A percentile compares a stretch with the other conserved stretches of the same genome.
Evolutionary conservation across 1,140 invertebrate species (phyloP).

Genomic region (Zaprionus taronus): DNA sequence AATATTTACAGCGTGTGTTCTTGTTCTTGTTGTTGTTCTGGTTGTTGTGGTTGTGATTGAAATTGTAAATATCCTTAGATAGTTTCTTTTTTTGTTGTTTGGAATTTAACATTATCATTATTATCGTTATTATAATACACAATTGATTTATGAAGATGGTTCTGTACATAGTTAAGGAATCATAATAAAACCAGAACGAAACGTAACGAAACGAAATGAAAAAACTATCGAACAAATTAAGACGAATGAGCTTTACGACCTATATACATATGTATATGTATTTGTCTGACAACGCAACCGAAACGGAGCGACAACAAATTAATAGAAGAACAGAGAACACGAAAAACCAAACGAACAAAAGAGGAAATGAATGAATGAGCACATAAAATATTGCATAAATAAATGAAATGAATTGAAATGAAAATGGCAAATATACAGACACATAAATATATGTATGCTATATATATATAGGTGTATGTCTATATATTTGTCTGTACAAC

Average conservation of each 20-base stretch:
- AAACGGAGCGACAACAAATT: slow-evolving; percentile 70
- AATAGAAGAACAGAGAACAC: slow-evolving; percentile 57
- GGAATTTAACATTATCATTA: slow-evolving; percentile 8
- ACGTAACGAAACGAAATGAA: slow-evolving; percentile 48
- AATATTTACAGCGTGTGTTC: slow-evolving; percentile 74
- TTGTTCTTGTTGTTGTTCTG: slow-evolving; percentile 55
- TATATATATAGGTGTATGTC: slow-evolving; percentile 24
- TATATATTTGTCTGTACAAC: slow-evolving; percentile 32
- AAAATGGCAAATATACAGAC: slow-evolving; percentile 71
- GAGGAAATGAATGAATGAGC: slow-evolving; percentile 69
- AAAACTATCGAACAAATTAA: slow-evolving; percentile 74
- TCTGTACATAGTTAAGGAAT: slow-evolving; percentile 51
- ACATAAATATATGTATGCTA: slow-evolving; percentile 23
- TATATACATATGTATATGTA: slow-evolving; percentile 36
- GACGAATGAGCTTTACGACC: slow-evolving; percentile 78
- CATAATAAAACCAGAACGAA: slow-evolving; percentile 52
- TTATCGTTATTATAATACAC: slow-evolving; percentile 52
- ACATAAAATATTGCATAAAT: slow-evolving; percentile 83
- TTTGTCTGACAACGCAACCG: slow-evolving; percentile 48
- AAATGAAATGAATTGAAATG: slow-evolving; percentile 82
- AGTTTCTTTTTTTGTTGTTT: slow-evolving; percentile 4
- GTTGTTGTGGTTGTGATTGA: slow-evolving; percentile 36
- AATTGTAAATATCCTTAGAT: slow-evolving; percentile 41
- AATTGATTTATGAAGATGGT: slow-evolving; percentile 46
- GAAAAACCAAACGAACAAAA: slow-evolving; percentile 38